These are phyloP conservation scores for Sisyra terminalis DNA, from an alignment of 2,888 invertebrate genomes.

Conservation along the genomic window DNA sequence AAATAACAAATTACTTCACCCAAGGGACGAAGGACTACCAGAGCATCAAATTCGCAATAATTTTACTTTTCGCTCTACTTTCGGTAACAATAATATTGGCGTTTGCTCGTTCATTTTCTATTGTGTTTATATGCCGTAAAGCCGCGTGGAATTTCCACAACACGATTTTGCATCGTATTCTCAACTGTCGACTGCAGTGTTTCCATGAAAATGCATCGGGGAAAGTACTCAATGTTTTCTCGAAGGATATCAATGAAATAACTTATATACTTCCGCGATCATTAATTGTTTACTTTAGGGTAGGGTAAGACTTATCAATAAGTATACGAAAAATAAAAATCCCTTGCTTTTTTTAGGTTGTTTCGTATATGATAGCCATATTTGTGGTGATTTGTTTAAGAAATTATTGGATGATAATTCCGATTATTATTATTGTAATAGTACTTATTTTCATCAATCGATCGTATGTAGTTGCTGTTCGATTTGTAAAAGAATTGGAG, in stretches of 20 bases:
- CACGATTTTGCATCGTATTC: slow-evolving; percentile 51
- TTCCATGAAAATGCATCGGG: slow-evolving; percentile 63
- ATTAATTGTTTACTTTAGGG: slow-evolving; percentile 24
- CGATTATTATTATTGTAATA: slow-evolving; percentile 43
- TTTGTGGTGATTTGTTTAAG: slow-evolving; percentile 53
- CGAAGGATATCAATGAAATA: slow-evolving; percentile 46
- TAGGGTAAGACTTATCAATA: too few relatives aligned
- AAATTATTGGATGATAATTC: slow-evolving; percentile 48
- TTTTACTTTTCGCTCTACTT: slow-evolving; percentile 26
- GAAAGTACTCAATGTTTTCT: slow-evolving; percentile 50
- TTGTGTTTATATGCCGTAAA: slow-evolving; percentile 43
- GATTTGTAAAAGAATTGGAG: slow-evolving; percentile 57
- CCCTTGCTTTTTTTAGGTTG: slow-evolving; percentile 38
- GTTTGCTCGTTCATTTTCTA: slow-evolving; percentile 28
- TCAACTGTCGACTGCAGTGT: slow-evolving; percentile 48
- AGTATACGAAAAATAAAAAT: too few relatives aligned
- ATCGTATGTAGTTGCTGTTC: slow-evolving; percentile 55
- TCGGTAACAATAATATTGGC: slow-evolving; percentile 25
- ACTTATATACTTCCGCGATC: slow-evolving; percentile 34
- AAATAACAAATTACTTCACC: slow-evolving; percentile 22
- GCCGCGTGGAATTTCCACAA: slow-evolving; percentile 50
- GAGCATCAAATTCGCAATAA: slow-evolving; percentile 19
- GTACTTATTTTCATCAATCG: slow-evolving; percentile 45
- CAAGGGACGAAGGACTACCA: neutral
- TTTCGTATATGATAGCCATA: slow-evolving; percentile 59